These are phyloP conservation scores for Agrenia bidenticulata DNA, from an alignment of 2,888 invertebrate species.

Conservation along the genomic window DNA sequence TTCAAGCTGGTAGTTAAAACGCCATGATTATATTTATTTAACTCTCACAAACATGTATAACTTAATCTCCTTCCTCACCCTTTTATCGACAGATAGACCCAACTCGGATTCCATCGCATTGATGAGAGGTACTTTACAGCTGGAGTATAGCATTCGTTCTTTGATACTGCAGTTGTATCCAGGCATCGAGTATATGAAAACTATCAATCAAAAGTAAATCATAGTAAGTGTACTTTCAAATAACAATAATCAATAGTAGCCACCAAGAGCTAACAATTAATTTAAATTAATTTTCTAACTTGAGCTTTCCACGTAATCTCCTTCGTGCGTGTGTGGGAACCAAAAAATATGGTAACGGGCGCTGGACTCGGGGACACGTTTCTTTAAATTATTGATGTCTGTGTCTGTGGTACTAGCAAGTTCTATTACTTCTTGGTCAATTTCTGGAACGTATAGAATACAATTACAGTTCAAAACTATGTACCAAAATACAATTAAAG, in stretches of 20 bases:
- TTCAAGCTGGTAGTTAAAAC: constrained; percentile 70
- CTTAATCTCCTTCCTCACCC: constrained; percentile 63
- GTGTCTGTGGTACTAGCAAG: constrained; percentile 73
- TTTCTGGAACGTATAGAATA: constrained; percentile 61
- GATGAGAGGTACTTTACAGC: constrained; percentile 90
- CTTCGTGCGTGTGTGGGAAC: constrained; percentile 90
- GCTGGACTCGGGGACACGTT: constrained; percentile 77
- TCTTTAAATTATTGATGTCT: constrained; percentile 68
- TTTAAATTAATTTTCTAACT: constrained; percentile 64
- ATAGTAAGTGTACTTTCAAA: too few species aligned
- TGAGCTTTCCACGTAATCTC: constrained; percentile 80
- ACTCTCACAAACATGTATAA: neutral
- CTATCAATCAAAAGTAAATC: constrained; percentile 60
- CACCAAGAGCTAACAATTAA: too few species aligned
- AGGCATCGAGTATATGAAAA: constrained; percentile 99
- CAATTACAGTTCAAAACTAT: neutral
- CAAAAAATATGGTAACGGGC: constrained; percentile 89
- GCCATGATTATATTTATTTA: neutral
- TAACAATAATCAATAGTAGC: too few species aligned
- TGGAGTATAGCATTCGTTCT: constrained; percentile 98
- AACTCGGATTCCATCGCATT: constrained; percentile 73
- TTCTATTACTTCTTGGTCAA: constrained; percentile 83
- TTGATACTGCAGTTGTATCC: constrained; percentile 94
- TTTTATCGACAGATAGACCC: constrained; percentile 78
- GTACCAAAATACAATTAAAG: too few species aligned